Base-by-base conservation (phyloP, 1,140 invertebrate species). In the Sycobia sp. region DNA sequence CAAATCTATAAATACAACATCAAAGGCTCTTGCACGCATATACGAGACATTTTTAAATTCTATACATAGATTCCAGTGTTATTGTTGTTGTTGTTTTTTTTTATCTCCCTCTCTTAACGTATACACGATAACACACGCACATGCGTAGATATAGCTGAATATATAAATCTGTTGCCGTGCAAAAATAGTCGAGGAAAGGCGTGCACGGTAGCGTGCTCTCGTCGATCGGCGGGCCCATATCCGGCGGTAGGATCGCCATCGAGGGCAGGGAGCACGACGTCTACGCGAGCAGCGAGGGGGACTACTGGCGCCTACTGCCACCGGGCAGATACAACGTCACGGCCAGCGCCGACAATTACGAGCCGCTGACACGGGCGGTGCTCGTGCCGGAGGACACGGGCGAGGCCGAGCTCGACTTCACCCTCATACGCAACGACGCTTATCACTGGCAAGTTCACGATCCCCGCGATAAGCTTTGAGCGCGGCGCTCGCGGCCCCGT, bases 291-390 rank as follows among this genome's bases (percentile, higher is more conserved):
- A 71, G 74, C 18, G 82, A 86, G 65, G 97, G 97, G 0, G 97
- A 99, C 82, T 99, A 94, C 79, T 99, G 93, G 91, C 84, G 96
- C 66, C 77, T 99, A 20, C 77, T 99, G 0, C 72, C 88, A 9
- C 96, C 97, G 0, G 97, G 97, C 11, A 86, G 79, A 18, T 98
- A 99, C 73, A 90, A 89, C 65, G 77, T 99, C 23, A 94, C 89
- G 4, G 90, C 88, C 0, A 82, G 83, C 54, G 90, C 88, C 20
- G 72, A 82, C 39, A 90, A 89, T 34, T 92, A 90, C 76, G 86
- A 89, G 59, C 80, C 83, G 34, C 69, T 86, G 20, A 88, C 85
- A 0, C 81, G 85, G 59, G 81, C 78, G 61, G 82, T 93, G 10
- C 83, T 77, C 1, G 86, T 96, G 2, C 88, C 89, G 2, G 68